A percentile compares a stretch with the other conserved stretches of the same genome.
These are phyloP conservation scores for Danionella cerebrum DNA, from an alignment of 2,113 vertebrate species.

Conservation along the genomic window DNA sequence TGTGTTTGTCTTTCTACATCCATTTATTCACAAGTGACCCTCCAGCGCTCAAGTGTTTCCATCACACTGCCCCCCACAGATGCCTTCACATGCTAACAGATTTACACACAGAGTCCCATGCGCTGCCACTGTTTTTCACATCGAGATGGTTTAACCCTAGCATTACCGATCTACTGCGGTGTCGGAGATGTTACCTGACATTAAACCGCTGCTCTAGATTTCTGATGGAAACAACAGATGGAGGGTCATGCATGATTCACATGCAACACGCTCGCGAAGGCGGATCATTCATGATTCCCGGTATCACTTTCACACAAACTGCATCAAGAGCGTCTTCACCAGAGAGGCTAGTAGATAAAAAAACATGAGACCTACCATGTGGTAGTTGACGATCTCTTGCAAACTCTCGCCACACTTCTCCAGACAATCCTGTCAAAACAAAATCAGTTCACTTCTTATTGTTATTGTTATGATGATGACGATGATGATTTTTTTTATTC, in stretches of 20 bases:
- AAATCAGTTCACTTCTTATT: background rate
- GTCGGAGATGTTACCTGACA: too few species aligned
- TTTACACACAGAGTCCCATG: too few species aligned
- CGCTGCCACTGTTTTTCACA: too few species aligned
- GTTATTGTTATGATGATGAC: background rate
- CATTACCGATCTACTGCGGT: too few species aligned
- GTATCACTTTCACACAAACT: background rate
- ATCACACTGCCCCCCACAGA: background rate
- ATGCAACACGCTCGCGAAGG: background rate
- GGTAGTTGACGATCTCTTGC: constrained; percentile 96
- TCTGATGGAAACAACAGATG: background rate
- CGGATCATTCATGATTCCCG: background rate
- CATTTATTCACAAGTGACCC: constrained; percentile 8
- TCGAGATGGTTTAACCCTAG: too few species aligned
- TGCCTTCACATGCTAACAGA: too few species aligned
- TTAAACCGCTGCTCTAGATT: background rate
- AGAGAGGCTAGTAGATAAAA: background rate
- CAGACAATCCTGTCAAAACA: constrained; percentile 78
- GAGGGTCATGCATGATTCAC: background rate
- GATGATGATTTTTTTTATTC: background rate
- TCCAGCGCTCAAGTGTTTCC: background rate
- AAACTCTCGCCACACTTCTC: constrained; percentile 92
- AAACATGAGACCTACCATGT: constrained; percentile 74
- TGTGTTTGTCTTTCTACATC: background rate
- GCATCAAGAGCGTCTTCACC: background rate